Conservation (phyloP, 2,113 vertebrate genomes). For the Hiodon tergisus region DNA sequence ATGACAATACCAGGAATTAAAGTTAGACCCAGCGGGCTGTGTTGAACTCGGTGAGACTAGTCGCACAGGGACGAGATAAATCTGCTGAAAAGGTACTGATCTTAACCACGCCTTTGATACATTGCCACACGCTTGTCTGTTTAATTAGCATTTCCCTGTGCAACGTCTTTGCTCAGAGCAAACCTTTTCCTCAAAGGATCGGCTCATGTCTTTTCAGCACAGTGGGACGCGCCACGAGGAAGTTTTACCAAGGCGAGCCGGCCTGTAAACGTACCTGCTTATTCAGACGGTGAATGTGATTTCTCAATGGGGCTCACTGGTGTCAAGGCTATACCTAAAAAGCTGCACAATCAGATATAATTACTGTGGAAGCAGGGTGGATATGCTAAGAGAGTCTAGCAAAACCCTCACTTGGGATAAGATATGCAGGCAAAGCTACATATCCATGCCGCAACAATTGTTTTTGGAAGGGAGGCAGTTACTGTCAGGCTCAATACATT, state of each 20-base stretch:
- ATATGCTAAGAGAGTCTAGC: not conserved
- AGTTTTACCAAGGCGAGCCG: not conserved
- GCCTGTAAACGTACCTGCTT: not conserved
- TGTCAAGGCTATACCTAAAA: not conserved
- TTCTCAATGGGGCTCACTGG: not conserved
- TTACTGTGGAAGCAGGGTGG: not conserved
- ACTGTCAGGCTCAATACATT: too few relatives aligned
- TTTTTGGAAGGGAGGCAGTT: too few relatives aligned
- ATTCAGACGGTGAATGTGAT: not conserved
- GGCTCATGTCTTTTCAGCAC: not conserved
- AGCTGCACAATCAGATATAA: not conserved
- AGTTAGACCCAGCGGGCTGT: not conserved
- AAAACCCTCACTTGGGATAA: not conserved
- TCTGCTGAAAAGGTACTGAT: not conserved
- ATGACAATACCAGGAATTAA: not conserved
- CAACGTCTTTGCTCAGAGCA: not conserved
- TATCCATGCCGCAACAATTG: too few relatives aligned
- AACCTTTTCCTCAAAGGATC: not conserved
- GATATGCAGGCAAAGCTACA: too few relatives aligned
- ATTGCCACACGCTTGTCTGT: not conserved
- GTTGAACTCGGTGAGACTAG: not conserved
- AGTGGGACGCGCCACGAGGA: not conserved
- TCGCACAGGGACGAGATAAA: not conserved
- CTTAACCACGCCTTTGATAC: too few relatives aligned
- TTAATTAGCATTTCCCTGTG: constrained; percentile 6